Evolutionary conservation across 1,140 invertebrate species (phyloP).

Genomic region (Euura saliciscinereae): DNA sequence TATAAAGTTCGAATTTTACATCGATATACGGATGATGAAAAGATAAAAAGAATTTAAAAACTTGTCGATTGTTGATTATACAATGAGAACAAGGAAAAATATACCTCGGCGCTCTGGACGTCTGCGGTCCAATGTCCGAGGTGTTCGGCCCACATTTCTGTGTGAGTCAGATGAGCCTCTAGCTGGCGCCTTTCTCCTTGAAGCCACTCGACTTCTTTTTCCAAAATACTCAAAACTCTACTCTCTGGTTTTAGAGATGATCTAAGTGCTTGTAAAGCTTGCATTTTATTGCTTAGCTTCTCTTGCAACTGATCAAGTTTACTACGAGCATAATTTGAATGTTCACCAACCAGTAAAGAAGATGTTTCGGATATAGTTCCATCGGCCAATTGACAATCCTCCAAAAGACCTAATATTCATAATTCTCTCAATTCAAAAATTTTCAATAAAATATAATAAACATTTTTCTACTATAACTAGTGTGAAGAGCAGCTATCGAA

Average conservation of each 20-base stretch:
- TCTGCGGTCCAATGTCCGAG: constrained; percentile 84
- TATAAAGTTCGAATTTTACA: constrained; percentile 22
- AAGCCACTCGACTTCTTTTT: constrained; percentile 82
- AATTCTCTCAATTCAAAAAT: not conserved
- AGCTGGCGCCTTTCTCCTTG: constrained; percentile 78
- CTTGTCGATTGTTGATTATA: not conserved
- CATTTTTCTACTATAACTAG: not conserved
- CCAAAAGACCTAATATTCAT: constrained; percentile 38
- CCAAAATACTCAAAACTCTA: constrained; percentile 75
- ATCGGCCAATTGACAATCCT: constrained; percentile 45
- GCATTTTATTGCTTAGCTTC: constrained; percentile 78
- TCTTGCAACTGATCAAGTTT: constrained; percentile 83
- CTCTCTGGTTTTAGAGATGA: constrained; percentile 79
- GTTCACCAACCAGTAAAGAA: constrained; percentile 71
- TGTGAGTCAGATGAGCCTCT: constrained; percentile 83
- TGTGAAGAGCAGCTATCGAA: not conserved
- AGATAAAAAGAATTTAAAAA: too few relatives aligned
- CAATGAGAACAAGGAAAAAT: not conserved
- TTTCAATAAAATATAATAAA: not conserved
- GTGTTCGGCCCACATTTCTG: constrained; percentile 88
- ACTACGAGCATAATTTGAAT: constrained; percentile 81
- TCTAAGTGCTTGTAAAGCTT: constrained; percentile 79
- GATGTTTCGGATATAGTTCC: constrained; percentile 45
- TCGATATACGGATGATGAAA: not conserved
- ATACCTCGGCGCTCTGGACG: constrained; percentile 81